Conservation (phyloP, 2,113 vertebrate species). For the Girardinichthys multiradiatus region DNA sequence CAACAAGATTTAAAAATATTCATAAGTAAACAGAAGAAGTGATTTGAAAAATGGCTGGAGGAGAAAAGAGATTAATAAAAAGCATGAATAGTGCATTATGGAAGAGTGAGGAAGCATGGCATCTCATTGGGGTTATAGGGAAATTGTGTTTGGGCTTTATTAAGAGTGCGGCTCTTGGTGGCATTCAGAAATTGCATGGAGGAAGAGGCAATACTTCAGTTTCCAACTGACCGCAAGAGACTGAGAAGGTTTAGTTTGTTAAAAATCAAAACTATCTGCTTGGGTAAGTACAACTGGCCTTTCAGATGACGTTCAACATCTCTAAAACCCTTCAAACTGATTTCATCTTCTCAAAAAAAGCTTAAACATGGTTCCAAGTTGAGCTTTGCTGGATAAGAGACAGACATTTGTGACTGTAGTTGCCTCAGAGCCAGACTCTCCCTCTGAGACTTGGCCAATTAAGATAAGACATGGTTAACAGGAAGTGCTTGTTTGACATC, state of each 20-base stretch:
- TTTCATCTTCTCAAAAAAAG: constrained; percentile 44
- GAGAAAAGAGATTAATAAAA: constrained; percentile 79
- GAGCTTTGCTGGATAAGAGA: constrained; percentile 72
- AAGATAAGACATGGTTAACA: constrained; percentile 81
- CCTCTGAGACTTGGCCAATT: constrained; percentile 78
- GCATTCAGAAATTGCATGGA: constrained; percentile 27
- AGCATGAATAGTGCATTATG: constrained; percentile 78
- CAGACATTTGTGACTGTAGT: constrained; percentile 65
- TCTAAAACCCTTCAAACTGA: constrained; percentile 15
- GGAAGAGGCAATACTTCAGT: constrained; percentile 19
- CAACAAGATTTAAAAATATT: constrained; percentile 77
- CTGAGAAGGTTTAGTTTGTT: neutral
- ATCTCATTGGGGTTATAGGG: constrained; percentile 65
- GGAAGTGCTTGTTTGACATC: constrained; percentile 83
- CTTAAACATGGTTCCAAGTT: constrained; percentile 62
- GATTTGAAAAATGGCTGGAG: constrained; percentile 81
- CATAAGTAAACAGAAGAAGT: constrained; percentile 82
- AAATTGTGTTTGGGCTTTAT: constrained; percentile 72
- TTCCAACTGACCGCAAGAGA: constrained; percentile 23
- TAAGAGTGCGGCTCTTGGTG: constrained; percentile 55
- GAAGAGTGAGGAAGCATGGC: constrained; percentile 50
- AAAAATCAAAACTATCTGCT: neutral
- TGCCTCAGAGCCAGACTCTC: constrained; percentile 60
- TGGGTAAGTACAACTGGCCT: neutral
- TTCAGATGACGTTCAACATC: constrained; percentile 21